Evolutionary conservation across 1,140 invertebrate genomes (phyloP).

Genomic region (Drosophila triauraria): DNA sequence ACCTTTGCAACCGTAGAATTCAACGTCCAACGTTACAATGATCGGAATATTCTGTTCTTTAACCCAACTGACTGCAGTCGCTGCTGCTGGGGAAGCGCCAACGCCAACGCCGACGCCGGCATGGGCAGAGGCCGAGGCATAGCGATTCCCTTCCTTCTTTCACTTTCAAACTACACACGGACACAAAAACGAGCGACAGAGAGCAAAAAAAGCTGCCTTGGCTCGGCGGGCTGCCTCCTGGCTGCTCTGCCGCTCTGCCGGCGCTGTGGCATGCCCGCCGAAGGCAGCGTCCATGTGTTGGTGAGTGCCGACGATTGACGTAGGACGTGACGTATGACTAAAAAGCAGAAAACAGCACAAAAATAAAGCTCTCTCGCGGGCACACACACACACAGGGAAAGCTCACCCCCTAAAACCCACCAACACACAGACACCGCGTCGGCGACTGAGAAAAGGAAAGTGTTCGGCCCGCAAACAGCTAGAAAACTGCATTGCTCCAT

Average conservation of each 20-base stretch:
- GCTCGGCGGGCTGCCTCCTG: constrained; percentile 13
- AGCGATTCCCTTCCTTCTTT: constrained; percentile 71
- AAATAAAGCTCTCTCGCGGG: constrained; percentile 54
- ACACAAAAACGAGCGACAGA: constrained; percentile 43
- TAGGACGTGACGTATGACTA: constrained; percentile 72
- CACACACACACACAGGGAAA: constrained; percentile 13
- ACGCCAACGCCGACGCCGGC: constrained; percentile 26
- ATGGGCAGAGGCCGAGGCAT: constrained; percentile 44
- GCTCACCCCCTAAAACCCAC: constrained; percentile 12
- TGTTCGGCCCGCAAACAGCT: constrained; percentile 54
- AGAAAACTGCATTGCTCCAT: constrained; percentile 57
- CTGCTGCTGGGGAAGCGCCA: constrained; percentile 24
- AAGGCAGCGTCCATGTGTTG: constrained; percentile 35
- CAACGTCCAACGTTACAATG: constrained; percentile 85
- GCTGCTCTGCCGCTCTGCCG: constrained; percentile 27
- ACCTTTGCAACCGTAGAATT: constrained; percentile 85
- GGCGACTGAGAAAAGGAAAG: constrained; percentile 43
- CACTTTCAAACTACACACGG: constrained; percentile 71
- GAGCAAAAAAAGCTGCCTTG: constrained; percentile 42
- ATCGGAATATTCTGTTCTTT: constrained; percentile 82
- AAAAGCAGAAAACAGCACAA: constrained; percentile 25
- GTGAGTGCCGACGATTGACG: constrained; percentile 68
- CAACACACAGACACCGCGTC: background rate
- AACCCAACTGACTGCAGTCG: constrained; percentile 66
- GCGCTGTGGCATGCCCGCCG: constrained; percentile 20